Conservation (phyloP, 2,797 vertebrate genomes). For the Xyrichtys novacula region DNA sequence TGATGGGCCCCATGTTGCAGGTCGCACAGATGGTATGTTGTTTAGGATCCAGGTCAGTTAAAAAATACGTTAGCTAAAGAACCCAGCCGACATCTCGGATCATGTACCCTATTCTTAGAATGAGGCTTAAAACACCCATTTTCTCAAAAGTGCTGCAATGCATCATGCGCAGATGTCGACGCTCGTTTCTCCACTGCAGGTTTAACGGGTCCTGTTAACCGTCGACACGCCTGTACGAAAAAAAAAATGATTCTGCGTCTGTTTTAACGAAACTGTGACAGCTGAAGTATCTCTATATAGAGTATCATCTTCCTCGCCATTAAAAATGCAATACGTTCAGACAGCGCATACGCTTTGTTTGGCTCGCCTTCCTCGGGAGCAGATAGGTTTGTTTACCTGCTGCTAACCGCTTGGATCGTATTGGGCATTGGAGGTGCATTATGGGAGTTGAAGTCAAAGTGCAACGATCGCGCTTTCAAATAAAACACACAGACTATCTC, state of each 20-base stretch:
- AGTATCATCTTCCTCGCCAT: constrained; percentile 58
- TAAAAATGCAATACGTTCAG: constrained; percentile 49
- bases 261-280: constrained; percentile 19
- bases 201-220: constrained; percentile 37
- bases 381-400: constrained; percentile 86
- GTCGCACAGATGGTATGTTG: constrained; percentile 50
- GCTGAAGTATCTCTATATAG: constrained; percentile 18
- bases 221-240: constrained; percentile 19
- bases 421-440: constrained; percentile 56
- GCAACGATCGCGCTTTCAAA: not conserved
- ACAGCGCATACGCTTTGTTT: constrained; percentile 68
- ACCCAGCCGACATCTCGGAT: constrained; percentile 73
- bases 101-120: constrained; percentile 63
- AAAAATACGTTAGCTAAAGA: constrained; percentile 70
- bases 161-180: constrained; percentile 77
- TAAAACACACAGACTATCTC: fast-evolving
- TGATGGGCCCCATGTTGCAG: constrained; percentile 86
- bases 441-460: constrained; percentile 79
- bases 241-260: not conserved
- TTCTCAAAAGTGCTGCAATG: constrained; percentile 76
- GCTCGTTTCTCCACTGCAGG: constrained; percentile 45
- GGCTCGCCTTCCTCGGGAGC: constrained; percentile 50
- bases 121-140: constrained; percentile 67
- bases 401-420: constrained; percentile 52
- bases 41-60: constrained; percentile 47